phyloP scores from a whole-genome alignment of 2,797 vertebrate genomes.

The Protonibea diacanthus region DNA sequence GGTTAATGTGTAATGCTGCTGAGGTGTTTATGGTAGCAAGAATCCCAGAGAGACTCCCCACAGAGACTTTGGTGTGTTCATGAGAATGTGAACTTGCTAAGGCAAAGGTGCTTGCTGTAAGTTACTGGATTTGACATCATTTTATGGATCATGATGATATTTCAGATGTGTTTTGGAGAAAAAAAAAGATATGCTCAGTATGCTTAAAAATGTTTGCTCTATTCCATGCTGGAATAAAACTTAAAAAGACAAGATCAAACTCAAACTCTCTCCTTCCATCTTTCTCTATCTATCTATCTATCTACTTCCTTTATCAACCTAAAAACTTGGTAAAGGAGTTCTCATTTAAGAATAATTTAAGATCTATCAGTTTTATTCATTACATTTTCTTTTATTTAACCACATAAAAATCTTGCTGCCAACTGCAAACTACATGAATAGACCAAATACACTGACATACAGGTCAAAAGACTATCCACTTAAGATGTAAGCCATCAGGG shows the following conservation, averaged over 20 bases:
- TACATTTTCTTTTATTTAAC: not conserved
- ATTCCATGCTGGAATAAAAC: conserved; percentile 2
- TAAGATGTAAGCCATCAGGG: no score
- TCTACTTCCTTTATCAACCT: not conserved
- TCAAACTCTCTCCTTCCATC: conserved; percentile 11
- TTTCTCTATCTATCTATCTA: not conserved
- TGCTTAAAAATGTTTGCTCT: conserved; percentile 26
- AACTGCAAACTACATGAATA: no score
- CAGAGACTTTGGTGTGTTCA: conserved; percentile 2
- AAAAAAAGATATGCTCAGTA: not conserved
- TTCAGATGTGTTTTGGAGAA: conserved; percentile 14
- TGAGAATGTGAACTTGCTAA: conserved; percentile 7
- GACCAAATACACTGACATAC: no score
- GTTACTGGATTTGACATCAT: conserved; percentile 28
- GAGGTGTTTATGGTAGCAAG: not conserved
- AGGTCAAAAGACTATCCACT: no score
- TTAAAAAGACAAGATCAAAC: conserved; percentile 24
- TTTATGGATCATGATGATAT: conserved; percentile 11
- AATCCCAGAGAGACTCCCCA: conserved; percentile 1
- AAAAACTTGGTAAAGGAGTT: not conserved
- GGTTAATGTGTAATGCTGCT: not conserved
- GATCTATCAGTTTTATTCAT: not conserved
- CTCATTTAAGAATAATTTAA: not conserved
- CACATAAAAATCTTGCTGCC: not conserved
- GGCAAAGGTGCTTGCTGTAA: not conserved